phyloP scores from a whole-genome alignment of 2,113 vertebrate species.

The Albula glossodonta region DNA sequence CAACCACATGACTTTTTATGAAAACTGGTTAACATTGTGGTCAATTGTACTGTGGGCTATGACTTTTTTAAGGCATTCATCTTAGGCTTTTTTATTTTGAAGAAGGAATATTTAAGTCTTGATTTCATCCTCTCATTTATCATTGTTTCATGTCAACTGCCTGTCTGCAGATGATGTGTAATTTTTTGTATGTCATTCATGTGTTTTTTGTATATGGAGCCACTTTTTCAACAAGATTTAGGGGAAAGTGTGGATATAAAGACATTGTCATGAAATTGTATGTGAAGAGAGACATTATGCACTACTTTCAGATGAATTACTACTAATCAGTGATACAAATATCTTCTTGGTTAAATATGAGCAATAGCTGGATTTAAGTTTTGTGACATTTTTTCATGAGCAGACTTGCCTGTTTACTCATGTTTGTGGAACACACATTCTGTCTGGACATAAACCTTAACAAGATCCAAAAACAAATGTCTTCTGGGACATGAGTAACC shows the following conservation, averaged over 20 bases:
- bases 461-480: not conserved
- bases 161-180: not conserved
- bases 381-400: not conserved
- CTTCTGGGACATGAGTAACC: not conserved
- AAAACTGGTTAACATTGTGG: not conserved
- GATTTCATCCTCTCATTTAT: not conserved
- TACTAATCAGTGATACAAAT: too few species aligned
- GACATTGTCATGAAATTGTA: too few species aligned
- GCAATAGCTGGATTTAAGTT: too few species aligned
- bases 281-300: not conserved
- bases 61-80: not conserved
- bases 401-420: not conserved
- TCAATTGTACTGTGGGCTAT: not conserved
- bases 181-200: not conserved
- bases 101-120: not conserved
- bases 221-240: too few species aligned
- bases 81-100: not conserved
- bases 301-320: not conserved
- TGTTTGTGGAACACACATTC: not conserved
- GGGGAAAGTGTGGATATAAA: too few species aligned
- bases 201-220: too few species aligned
- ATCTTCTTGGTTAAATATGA: too few species aligned
- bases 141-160: not conserved
- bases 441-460: not conserved
- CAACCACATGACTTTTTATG: constrained; percentile 20